Evolutionary conservation across 2,797 vertebrate species (phyloP).

Genomic region (Myotis myotis): DNA sequence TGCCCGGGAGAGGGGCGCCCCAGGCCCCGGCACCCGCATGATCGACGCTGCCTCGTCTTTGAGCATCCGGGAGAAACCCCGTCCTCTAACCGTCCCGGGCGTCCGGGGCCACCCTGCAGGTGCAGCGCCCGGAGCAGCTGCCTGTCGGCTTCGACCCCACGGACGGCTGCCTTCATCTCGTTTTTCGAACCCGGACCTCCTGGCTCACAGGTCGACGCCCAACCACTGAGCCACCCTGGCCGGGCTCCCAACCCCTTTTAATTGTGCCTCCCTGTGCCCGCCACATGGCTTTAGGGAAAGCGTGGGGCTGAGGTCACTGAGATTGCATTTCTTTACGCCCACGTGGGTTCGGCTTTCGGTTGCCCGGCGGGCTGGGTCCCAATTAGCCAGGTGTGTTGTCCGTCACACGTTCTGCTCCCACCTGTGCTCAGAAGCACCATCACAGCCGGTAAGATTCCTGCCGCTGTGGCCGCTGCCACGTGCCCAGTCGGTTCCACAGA

Average conservation of each 20-base stretch:
- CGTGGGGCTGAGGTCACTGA: background rate
- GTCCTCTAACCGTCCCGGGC: constrained; percentile 21
- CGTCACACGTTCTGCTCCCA: background rate
- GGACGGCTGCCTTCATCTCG: background rate
- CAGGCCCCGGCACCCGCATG: constrained; percentile 30
- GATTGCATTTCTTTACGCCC: background rate
- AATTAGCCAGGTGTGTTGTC: background rate
- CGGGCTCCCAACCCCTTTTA: background rate
- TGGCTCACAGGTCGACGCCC: no score
- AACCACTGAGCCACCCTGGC: no score
- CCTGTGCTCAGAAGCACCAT: no score
- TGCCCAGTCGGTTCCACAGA: no score
- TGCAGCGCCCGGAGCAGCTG: background rate
- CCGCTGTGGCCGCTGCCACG: no score
- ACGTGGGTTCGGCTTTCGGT: background rate
- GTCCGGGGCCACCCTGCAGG: background rate
- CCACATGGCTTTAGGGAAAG: background rate
- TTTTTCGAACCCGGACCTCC: no score
- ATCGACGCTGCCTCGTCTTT: constrained; percentile 72
- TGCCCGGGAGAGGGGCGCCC: background rate
- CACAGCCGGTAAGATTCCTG: no score
- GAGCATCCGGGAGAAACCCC: constrained; percentile 64
- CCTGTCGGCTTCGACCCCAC: background rate
- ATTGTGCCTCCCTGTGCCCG: background rate
- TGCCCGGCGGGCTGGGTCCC: background rate